phyloP scores from a whole-genome alignment of 2,797 vertebrate species.

The Enteromius paludinosus region DNA sequence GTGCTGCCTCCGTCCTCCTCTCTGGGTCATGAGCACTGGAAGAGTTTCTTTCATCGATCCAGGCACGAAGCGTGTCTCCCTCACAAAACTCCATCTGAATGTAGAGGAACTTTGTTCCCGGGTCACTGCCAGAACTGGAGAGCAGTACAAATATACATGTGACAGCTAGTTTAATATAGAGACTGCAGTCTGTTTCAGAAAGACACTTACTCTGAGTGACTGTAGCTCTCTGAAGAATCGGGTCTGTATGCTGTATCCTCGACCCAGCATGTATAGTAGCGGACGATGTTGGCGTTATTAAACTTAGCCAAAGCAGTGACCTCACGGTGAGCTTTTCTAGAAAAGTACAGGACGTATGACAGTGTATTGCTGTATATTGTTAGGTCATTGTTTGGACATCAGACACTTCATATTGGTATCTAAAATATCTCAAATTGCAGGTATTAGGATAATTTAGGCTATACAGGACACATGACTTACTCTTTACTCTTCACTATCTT shows the following conservation, averaged over 20 bases:
- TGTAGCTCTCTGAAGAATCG: conserved; percentile 60
- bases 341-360: background rate
- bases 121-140: conserved; percentile 57
- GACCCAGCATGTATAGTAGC: conserved; percentile 74
- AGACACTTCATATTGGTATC: no score
- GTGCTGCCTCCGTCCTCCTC: conserved; percentile 69
- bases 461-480: conserved; percentile 64
- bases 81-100: conserved; percentile 91
- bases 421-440: background rate
- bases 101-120: conserved; percentile 73
- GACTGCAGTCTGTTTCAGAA: background rate
- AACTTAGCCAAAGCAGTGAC: conserved; percentile 68
- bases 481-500: conserved; percentile 71
- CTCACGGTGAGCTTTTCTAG: conserved; percentile 73
- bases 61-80: conserved; percentile 74
- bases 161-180: background rate
- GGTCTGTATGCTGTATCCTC: conserved; percentile 63
- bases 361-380: background rate
- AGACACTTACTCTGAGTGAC: conserved; percentile 67
- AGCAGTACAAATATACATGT: background rate
- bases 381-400: background rate
- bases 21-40: rapidly evolving
- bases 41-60: conserved; percentile 73
- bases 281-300: conserved; percentile 75
- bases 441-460: background rate